Evolutionary conservation across 2,113 vertebrate genomes (phyloP).

Genomic region (Hyla sarda): DNA sequence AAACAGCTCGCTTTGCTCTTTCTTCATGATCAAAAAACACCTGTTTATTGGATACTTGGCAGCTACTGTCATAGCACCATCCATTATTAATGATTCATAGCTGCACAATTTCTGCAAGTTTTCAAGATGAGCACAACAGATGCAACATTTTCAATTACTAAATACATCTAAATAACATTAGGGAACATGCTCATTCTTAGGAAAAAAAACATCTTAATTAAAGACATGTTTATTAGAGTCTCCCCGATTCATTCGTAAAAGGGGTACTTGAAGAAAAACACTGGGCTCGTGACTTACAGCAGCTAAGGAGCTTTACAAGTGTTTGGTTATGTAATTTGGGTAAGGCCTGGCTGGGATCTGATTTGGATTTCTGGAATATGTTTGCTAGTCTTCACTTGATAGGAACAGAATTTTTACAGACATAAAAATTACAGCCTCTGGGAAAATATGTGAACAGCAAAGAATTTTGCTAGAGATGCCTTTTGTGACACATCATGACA

Average conservation of each 20-base stretch:
- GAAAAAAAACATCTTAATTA: neutral
- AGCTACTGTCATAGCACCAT: neutral
- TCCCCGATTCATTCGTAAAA: neutral
- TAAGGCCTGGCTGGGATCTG: neutral
- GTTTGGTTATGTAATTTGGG: neutral
- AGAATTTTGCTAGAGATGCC: constrained; percentile 19
- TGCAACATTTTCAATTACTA: neutral
- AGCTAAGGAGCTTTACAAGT: neutral
- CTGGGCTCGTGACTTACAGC: neutral
- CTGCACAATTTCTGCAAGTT: neutral
- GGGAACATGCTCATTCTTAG: neutral
- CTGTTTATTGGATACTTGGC: neutral
- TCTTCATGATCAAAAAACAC: neutral
- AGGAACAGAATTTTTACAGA: constrained; percentile 27
- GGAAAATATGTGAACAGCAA: constrained; percentile 21
- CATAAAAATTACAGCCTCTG: constrained; percentile 34
- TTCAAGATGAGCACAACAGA: neutral
- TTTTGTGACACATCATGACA: constrained; percentile 40
- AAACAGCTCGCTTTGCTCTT: neutral
- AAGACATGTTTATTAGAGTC: neutral
- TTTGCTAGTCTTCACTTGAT: constrained; percentile 14
- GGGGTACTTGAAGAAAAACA: neutral
- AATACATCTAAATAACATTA: neutral
- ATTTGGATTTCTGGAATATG: neutral
- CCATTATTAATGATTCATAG: neutral